Evolutionary conservation across 2,797 vertebrate species (phyloP).

Genomic region (Sylvia borin): DNA sequence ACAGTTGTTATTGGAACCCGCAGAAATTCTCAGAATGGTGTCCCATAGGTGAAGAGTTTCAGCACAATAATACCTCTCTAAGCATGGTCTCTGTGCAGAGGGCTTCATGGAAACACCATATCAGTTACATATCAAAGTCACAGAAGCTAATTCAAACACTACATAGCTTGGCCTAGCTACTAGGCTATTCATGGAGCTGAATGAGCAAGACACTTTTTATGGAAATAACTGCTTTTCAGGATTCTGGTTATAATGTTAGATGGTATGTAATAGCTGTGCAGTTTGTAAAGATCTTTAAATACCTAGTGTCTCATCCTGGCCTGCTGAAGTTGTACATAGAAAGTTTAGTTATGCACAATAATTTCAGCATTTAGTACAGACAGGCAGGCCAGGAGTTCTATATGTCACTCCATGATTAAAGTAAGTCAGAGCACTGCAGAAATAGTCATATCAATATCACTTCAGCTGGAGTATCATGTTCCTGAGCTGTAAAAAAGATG

Average conservation of each 20-base stretch:
- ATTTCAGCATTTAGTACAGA: not conserved
- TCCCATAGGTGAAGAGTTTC: not conserved
- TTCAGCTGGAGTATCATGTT: not conserved
- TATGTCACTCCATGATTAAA: not conserved
- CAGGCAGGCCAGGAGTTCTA: not conserved
- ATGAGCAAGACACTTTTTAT: not conserved
- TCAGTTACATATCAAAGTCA: not conserved
- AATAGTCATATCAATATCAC: not conserved
- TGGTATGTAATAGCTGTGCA: not conserved
- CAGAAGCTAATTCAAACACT: not conserved
- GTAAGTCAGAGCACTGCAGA: not conserved
- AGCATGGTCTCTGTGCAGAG: not conserved
- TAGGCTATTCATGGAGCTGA: not conserved
- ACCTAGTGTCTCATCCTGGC: not conserved
- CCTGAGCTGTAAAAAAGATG: not conserved
- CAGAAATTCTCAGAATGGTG: not conserved
- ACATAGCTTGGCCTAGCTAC: not conserved
- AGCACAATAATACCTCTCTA: not conserved
- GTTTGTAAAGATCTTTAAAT: not conserved
- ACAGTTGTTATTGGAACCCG: not conserved
- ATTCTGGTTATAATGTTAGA: not conserved
- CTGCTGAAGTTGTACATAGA: not conserved
- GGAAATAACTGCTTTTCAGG: not conserved
- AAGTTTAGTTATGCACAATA: not conserved
- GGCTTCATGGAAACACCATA: not conserved